Evolutionary conservation across 2,888 invertebrate species (phyloP).

Genomic region (Subacronicta megacephala): DNA sequence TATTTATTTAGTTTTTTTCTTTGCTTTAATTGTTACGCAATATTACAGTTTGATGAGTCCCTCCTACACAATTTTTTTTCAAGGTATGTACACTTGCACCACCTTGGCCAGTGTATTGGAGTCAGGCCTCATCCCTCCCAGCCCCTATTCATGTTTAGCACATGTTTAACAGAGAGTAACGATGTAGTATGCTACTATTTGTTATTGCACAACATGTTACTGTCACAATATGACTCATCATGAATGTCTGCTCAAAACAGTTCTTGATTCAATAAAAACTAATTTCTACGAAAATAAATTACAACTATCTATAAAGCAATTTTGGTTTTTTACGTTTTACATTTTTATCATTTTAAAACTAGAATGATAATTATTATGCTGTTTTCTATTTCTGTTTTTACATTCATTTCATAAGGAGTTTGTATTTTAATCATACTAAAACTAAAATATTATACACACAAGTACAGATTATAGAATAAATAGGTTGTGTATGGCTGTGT

Average conservation of each 20-base stretch:
- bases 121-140: too few species aligned
- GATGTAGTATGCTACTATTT: background rate
- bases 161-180: too few species aligned
- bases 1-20: too few species aligned
- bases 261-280: conserved; percentile 3
- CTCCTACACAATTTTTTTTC: too few species aligned
- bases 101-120: too few species aligned
- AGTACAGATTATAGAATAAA: conserved; percentile 31
- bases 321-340: background rate
- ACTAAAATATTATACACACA: conserved; percentile 18
- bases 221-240: conserved; percentile 23
- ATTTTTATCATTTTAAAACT: conserved; percentile 10
- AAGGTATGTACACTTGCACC: too few species aligned
- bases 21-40: too few species aligned
- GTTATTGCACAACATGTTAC: conserved; percentile 22
- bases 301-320: background rate
- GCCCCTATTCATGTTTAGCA: too few species aligned
- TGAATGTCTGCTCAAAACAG: conserved; percentile 10
- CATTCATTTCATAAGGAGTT: conserved; percentile 10
- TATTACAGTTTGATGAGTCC: too few species aligned
- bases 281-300: conserved; percentile 10
- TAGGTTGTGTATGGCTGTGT: conserved; percentile 14
- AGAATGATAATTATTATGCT: conserved; percentile 37
- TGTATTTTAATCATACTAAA: conserved; percentile 23
- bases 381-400: conserved; percentile 31